Base-by-base conservation (phyloP, 2,113 vertebrate genomes). In the Elachura formosa region DNA sequence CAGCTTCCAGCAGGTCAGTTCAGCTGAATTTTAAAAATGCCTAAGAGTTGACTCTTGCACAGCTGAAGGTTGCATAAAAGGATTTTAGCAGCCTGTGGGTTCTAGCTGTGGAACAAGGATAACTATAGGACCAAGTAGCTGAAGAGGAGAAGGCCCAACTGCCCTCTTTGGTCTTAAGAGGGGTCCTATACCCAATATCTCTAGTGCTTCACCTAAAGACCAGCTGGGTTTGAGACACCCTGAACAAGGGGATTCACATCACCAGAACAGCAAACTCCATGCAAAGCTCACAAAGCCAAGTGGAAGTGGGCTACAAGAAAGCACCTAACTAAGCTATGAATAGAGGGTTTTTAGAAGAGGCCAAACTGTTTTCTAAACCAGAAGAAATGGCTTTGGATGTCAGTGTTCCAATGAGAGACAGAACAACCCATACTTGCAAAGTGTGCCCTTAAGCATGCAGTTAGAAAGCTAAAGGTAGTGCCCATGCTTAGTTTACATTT, bases 401-500 rank as follows among this genome's bases (percentile, higher is more conserved):
- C 33, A 24, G 4, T 1, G 8, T 10, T 73, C 21, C 14, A 9
- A 46, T 0, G 1, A 51, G 41, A n/a, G 26, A n/a, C 7, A 18
- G 36, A 87, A 51, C 23, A 22, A n/a, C 19, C 22, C 61, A 31
- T 3, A 8, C 7, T 22, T 8, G 33, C 8, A 1, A 84, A 31
- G 31, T 8, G 21, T 1, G 5, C 11, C 67, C 51, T 38, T 13
- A 33, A 80, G 25, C 1, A 20, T 1, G 14, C 25, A 16, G 29
- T 33, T 26, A 9, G 14, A 51, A 61, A 84, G 12, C 46, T n/a
- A 80, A 38, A 72, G 12, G 14, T 31, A 75, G 31, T 1, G 24
- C 5, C 22, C 7, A 8, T 4, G 16, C 25, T 54, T 58, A 28
- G 66, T n/a, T 58, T 26, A 48, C 2, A 0, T 58, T 78, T 45